A percentile compares a stretch with the other conserved stretches of the same genome.
Evolutionary conservation across 2,113 vertebrate genomes (phyloP).

Genomic region (Bothrops jararaca): DNA sequence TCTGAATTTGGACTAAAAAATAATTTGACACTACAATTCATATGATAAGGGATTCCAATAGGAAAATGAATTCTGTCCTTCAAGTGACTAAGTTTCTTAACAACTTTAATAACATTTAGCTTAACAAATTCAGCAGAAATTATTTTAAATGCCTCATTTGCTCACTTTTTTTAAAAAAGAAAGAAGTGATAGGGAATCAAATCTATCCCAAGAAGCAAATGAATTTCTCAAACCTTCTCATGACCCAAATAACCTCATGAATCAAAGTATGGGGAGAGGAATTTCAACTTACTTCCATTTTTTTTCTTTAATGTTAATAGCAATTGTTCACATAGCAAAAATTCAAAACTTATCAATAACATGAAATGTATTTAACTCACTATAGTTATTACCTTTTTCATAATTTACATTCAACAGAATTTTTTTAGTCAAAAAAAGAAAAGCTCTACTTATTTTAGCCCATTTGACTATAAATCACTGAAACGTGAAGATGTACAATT

Average conservation of each 20-base stretch:
- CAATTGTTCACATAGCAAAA: neutral
- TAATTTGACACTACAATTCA: neutral
- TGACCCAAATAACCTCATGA: neutral
- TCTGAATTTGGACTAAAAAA: neutral
- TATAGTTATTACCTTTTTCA: neutral
- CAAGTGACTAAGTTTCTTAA: neutral
- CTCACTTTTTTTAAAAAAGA: neutral
- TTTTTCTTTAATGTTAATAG: neutral
- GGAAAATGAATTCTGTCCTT: neutral
- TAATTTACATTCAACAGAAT: neutral
- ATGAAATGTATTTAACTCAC: neutral
- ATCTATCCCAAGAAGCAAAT: neutral
- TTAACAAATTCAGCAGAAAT: neutral
- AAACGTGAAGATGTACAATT: neutral
- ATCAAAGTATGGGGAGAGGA: neutral
- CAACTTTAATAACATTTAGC: neutral
- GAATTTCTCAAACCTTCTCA: neutral
- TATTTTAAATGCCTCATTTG: neutral
- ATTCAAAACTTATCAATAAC: neutral
- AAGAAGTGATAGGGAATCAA: neutral
- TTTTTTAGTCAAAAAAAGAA: neutral
- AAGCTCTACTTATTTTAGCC: neutral
- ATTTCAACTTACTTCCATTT: neutral
- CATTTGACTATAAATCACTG: neutral
- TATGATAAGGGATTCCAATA: neutral